Conservation (phyloP, 2,113 vertebrate species). For the Neopipo cinnamomea region DNA sequence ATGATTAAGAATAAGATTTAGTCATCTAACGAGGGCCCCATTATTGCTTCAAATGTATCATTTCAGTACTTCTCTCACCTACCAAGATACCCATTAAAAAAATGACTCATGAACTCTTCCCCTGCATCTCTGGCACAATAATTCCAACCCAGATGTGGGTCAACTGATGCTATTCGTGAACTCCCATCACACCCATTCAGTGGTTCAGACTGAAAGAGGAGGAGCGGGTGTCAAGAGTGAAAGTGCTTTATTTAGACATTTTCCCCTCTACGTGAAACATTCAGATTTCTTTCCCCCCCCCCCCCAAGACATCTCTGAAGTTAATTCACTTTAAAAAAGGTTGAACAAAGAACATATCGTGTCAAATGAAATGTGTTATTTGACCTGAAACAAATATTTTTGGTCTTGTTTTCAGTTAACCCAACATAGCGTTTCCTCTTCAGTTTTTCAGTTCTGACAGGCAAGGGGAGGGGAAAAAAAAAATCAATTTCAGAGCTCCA, state of each 20-base stretch:
- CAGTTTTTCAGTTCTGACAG: background rate
- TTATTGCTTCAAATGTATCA: slow-evolving; percentile 28
- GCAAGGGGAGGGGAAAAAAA: background rate
- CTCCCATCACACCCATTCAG: background rate
- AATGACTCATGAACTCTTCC: slow-evolving; percentile 50
- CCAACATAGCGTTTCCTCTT: background rate
- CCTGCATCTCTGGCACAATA: background rate
- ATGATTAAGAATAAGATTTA: slow-evolving; percentile 54
- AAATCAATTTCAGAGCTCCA: background rate
- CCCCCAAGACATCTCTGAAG: background rate
- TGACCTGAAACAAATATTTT: slow-evolving; percentile 31
- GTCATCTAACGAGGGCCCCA: slow-evolving; percentile 29
- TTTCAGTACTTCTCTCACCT: slow-evolving; percentile 33
- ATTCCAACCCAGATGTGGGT: background rate
- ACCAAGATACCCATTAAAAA: slow-evolving; percentile 6
- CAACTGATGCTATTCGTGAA: background rate
- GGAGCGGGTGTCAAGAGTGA: background rate
- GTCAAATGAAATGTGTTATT: slow-evolving; percentile 5
- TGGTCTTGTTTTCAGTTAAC: background rate
- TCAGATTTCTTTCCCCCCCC: background rate
- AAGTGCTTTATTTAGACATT: background rate
- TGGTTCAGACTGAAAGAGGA: background rate
- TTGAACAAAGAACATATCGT: background rate
- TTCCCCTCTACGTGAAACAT: background rate
- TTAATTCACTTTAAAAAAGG: background rate